These are phyloP conservation scores for Heliconius nattereri DNA, from an alignment of 1,140 invertebrate genomes.

Conservation along the genomic window DNA sequence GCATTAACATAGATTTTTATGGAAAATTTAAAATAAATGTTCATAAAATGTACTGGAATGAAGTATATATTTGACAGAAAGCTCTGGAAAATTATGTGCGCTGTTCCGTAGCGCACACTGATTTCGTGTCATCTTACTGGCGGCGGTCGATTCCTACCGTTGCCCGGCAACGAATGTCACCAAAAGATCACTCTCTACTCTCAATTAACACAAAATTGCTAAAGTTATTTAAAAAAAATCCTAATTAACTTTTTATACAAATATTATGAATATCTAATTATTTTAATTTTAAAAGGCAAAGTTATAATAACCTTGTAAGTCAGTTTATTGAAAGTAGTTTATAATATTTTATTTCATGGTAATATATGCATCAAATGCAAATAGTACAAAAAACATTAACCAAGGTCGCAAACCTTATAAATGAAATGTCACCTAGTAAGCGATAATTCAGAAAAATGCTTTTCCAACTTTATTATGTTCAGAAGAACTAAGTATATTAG, in stretches of 20 bases:
- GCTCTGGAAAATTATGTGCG: conserved; percentile 47
- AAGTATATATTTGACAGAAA: conserved; percentile 41
- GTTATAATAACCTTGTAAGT: conserved; percentile 5
- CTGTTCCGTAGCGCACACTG: neutral
- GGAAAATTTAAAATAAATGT: neutral
- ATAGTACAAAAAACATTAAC: neutral
- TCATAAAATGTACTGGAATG: neutral
- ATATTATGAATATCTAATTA: neutral
- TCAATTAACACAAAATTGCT: neutral
- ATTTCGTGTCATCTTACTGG: neutral
- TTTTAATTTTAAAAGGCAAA: neutral
- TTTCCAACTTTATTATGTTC: neutral
- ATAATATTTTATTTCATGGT: neutral
- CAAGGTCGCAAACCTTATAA: neutral
- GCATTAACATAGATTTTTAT: too few species aligned
- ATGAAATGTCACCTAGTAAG: neutral
- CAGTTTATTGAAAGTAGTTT: neutral
- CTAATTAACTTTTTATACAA: neutral
- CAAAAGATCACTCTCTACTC: neutral
- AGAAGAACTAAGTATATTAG: too few species aligned
- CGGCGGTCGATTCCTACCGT: conserved; percentile 46
- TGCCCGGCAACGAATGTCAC: conserved; percentile 52
- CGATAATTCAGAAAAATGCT: neutral
- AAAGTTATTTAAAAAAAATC: neutral
- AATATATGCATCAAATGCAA: conserved; percentile 6